Conservation (phyloP, 2,797 vertebrate species). For the Limosa lapponica region DNA sequence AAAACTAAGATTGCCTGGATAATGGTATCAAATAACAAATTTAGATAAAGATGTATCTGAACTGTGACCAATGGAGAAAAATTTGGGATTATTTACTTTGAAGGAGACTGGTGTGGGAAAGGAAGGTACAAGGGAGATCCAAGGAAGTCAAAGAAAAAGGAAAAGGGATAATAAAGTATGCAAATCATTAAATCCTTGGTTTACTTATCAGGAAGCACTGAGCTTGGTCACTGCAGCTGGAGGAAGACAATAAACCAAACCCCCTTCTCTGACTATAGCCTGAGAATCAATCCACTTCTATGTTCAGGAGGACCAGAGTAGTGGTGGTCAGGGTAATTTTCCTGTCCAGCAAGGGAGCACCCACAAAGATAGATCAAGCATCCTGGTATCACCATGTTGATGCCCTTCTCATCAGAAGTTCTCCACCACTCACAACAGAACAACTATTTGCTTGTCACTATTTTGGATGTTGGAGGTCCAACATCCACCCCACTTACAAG, state of each 20-base stretch:
- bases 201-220: neutral
- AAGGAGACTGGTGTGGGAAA: neutral
- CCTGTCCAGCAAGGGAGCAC: neutral
- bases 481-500: neutral
- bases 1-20: neutral
- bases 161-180: neutral
- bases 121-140: neutral
- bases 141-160: neutral
- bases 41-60: neutral
- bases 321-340: neutral
- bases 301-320: neutral
- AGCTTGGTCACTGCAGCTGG: neutral
- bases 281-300: neutral
- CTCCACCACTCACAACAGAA: neutral
- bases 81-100: neutral
- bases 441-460: neutral
- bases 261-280: neutral
- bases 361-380: neutral
- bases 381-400: neutral
- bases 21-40: neutral
- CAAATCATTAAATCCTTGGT: neutral
- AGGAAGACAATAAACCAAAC: neutral
- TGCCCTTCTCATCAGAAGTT: neutral
- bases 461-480: neutral
- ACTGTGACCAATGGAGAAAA: neutral